Conservation (phyloP, 2,113 vertebrate genomes). For the Ceyx melanurus region DNA sequence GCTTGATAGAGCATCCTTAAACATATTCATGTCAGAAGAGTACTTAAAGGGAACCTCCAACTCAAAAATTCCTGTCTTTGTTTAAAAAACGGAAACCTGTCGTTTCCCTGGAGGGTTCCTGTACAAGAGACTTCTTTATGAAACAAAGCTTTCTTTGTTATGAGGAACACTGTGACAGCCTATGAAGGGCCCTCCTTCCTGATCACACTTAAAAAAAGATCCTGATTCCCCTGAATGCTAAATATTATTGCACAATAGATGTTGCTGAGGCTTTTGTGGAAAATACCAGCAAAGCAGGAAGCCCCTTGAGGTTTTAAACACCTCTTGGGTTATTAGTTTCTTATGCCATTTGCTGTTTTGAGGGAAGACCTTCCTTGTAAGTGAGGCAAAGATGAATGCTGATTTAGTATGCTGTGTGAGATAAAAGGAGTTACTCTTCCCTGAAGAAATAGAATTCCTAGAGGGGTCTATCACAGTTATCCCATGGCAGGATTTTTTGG, state of each 20-base stretch:
- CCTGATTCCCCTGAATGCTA: conserved; percentile 23
- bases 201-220: conserved; percentile 21
- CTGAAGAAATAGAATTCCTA: not conserved
- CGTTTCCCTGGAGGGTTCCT: conserved; percentile 5
- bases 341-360: not conserved
- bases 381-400: not conserved
- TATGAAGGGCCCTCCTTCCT: conserved; percentile 1
- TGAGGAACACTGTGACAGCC: not conserved
- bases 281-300: not conserved
- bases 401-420: not conserved
- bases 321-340: not conserved
- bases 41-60: conserved; percentile 22
- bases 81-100: not conserved
- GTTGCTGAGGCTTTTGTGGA: conserved; percentile 3
- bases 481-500: not conserved
- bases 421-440: not conserved
- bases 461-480: not conserved
- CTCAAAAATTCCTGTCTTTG: not conserved
- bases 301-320: not conserved
- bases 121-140: conserved; percentile 26
- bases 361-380: not conserved
- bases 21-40: conserved; percentile 39
- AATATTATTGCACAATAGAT: conserved; percentile 19
- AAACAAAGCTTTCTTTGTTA: conserved; percentile 48
- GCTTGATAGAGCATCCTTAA: conserved; percentile 42